phyloP scores from a whole-genome alignment of 2,797 vertebrate species.

The Pangasius sanitwongsei region DNA sequence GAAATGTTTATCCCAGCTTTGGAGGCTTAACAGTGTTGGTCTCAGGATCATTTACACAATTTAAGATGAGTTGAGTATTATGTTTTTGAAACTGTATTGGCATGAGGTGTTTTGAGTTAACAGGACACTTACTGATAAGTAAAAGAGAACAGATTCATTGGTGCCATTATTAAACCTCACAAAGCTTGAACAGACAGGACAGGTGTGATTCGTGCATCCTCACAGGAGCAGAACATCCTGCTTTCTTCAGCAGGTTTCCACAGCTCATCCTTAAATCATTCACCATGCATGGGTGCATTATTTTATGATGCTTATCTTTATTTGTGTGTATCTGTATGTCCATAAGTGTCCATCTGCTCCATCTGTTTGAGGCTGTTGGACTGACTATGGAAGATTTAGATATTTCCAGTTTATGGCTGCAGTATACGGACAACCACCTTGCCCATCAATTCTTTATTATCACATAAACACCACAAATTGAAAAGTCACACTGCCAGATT shows the following conservation, averaged over 20 bases:
- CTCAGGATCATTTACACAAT: neutral
- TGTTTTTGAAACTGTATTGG: neutral
- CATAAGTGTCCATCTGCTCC: slow-evolving; percentile 38
- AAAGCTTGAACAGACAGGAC: neutral
- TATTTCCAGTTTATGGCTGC: slow-evolving; percentile 68
- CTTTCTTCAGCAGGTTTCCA: neutral
- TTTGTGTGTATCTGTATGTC: neutral
- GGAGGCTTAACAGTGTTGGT: neutral
- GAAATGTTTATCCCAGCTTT: neutral
- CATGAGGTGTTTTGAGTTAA: neutral
- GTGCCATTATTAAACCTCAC: neutral
- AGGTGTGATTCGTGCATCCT: neutral
- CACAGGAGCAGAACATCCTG: neutral
- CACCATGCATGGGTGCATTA: neutral
- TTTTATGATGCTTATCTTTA: slow-evolving; percentile 10
- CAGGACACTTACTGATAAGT: neutral
- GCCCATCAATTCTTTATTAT: slow-evolving; percentile 74
- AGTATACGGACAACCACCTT: slow-evolving; percentile 68
- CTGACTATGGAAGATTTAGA: slow-evolving; percentile 62
- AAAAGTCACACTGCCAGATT: slow-evolving; percentile 52
- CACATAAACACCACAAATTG: slow-evolving; percentile 67
- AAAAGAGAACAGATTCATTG: neutral
- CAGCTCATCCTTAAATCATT: slow-evolving; percentile 25
- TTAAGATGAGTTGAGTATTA: neutral
- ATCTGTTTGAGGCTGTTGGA: slow-evolving; percentile 11